Evolutionary conservation across 2,113 vertebrate species (phyloP).

Genomic region (Nematolebias whitei): DNA sequence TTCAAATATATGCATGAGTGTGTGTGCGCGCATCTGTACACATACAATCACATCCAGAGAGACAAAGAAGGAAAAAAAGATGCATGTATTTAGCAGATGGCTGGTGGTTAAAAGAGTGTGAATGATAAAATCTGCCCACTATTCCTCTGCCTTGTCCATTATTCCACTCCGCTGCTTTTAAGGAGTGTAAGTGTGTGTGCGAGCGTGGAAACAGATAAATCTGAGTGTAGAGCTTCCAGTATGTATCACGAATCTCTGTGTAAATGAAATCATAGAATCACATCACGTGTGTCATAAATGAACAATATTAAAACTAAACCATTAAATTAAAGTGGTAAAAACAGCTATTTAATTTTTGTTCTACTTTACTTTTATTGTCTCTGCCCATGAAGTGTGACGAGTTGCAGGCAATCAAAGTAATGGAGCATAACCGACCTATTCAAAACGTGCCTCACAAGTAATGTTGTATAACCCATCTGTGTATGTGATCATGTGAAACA

Average conservation of each 20-base stretch:
- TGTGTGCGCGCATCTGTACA: background rate
- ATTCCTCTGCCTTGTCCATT: constrained; percentile 71
- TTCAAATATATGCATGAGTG: background rate
- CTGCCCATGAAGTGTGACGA: constrained; percentile 58
- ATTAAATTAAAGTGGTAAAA: constrained; percentile 75
- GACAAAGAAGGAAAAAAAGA: constrained; percentile 46
- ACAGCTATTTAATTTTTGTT: constrained; percentile 69
- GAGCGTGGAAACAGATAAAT: constrained; percentile 13
- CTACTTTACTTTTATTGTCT: constrained; percentile 61
- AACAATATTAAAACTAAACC: constrained; percentile 62
- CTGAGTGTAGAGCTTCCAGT: constrained; percentile 21
- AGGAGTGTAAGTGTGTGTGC: constrained; percentile 29
- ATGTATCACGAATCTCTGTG: constrained; percentile 24
- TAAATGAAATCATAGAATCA: constrained; percentile 39
- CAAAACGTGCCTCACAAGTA: constrained; percentile 54
- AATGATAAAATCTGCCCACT: constrained; percentile 74
- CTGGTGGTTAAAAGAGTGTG: constrained; percentile 69
- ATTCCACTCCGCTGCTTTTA: constrained; percentile 73
- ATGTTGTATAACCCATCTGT: constrained; percentile 57
- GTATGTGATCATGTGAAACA: constrained; percentile 53
- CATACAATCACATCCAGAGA: constrained; percentile 1
- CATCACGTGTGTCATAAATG: constrained; percentile 56
- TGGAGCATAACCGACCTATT: constrained; percentile 74
- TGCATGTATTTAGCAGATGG: constrained; percentile 71
- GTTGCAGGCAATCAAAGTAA: constrained; percentile 79